Evolutionary conservation across 2,888 invertebrate species (phyloP).

Genomic region (Synergus itoensis): DNA sequence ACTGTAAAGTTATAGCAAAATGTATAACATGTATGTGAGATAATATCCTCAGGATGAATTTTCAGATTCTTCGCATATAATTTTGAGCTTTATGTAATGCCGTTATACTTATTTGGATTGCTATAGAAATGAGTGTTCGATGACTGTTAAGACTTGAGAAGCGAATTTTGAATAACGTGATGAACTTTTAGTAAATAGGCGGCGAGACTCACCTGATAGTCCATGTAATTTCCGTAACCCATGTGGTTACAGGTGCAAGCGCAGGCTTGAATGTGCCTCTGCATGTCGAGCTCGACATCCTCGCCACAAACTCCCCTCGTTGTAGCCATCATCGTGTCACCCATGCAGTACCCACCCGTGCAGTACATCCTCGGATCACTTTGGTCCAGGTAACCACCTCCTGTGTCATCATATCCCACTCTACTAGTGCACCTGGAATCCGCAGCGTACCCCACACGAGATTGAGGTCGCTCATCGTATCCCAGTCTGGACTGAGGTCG

Average conservation of each 20-base stretch:
- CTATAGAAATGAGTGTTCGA: too few relatives aligned
- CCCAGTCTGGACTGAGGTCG: conserved; percentile 75
- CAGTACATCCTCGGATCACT: conserved; percentile 76
- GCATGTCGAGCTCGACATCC: conserved; percentile 90
- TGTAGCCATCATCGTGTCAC: conserved; percentile 77
- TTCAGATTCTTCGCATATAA: too few relatives aligned
- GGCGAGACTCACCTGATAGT: conserved; percentile 86
- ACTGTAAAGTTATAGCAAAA: too few relatives aligned
- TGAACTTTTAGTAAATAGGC: background rate
- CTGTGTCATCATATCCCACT: conserved; percentile 75
- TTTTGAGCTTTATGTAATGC: too few relatives aligned
- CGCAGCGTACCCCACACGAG: conserved; percentile 73
- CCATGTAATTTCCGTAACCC: conserved; percentile 95
- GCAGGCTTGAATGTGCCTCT: conserved; percentile 93
- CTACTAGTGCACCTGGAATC: conserved; percentile 76
- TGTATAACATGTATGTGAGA: too few relatives aligned
- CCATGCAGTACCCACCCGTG: conserved; percentile 76
- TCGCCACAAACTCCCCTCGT: conserved; percentile 77
- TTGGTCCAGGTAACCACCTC: conserved; percentile 75
- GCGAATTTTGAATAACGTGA: background rate
- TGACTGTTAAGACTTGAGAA: background rate
- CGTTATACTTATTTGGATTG: too few relatives aligned
- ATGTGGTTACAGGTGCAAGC: conserved; percentile 95
- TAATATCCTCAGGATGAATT: too few relatives aligned
- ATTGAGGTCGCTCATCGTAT: conserved; percentile 75